phyloP scores from a whole-genome alignment of 2,888 invertebrate species.

The Macrosoma leucophasiata region DNA sequence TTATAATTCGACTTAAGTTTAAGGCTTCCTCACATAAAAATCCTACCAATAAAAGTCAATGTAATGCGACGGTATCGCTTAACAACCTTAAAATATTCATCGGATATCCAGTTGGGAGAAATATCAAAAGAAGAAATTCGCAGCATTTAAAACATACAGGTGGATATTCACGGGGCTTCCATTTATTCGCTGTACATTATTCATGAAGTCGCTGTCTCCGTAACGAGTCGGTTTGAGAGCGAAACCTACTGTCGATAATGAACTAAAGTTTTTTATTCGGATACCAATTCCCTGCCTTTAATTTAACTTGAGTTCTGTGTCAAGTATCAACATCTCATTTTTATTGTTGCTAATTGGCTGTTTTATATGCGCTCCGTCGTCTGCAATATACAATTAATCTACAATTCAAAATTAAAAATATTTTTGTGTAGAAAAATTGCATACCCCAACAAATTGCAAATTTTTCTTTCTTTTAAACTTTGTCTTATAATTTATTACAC shows the following conservation, averaged over 20 bases:
- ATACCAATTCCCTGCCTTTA: slow-evolving; percentile 45
- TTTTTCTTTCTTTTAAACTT: no score
- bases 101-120: slow-evolving; percentile 29
- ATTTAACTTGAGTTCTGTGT: slow-evolving; percentile 29
- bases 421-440: no score
- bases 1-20: slow-evolving; percentile 16
- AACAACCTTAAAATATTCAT: slow-evolving; percentile 42
- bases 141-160: slow-evolving; percentile 62
- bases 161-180: slow-evolving; percentile 54
- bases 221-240: slow-evolving; percentile 63
- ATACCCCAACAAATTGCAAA: no score
- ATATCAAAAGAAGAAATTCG: slow-evolving; percentile 55
- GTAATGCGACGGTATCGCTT: slow-evolving; percentile 21
- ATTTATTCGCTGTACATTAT: slow-evolving; percentile 67
- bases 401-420: no score
- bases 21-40: slow-evolving; percentile 16
- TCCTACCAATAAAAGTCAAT: slow-evolving; percentile 15
- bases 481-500: no score
- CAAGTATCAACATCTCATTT: no score
- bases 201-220: slow-evolving; percentile 61
- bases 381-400: no score
- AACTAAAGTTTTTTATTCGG: slow-evolving; percentile 44
- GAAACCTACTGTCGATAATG: slow-evolving; percentile 61
- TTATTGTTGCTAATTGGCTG: no score
- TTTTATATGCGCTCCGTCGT: no score